These are phyloP conservation scores for Pelusios castaneus DNA, from an alignment of 2,113 vertebrate species.

Conservation along the genomic window DNA sequence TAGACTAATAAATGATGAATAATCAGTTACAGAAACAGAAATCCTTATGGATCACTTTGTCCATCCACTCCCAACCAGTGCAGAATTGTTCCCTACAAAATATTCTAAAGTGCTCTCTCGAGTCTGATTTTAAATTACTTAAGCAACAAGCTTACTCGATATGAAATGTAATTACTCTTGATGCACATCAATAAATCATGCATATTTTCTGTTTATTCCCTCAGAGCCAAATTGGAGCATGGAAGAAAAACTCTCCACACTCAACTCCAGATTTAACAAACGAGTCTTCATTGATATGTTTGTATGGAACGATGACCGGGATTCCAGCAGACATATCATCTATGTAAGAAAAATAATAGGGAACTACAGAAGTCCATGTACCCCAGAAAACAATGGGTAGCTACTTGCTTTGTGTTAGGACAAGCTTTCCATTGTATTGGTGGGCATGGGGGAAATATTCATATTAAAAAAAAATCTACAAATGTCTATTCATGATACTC, in stretches of 20 bases:
- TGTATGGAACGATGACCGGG: constrained; percentile 92
- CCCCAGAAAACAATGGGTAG: neutral
- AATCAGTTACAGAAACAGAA: neutral
- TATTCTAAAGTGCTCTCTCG: neutral
- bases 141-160: neutral
- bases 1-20: neutral
- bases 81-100: neutral
- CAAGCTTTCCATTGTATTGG: neutral
- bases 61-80: neutral
- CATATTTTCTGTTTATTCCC: constrained; percentile 13
- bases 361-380: neutral
- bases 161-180: neutral
- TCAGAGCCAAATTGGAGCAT: constrained; percentile 87
- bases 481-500: neutral
- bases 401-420: neutral
- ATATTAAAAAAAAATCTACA: neutral
- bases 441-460: neutral
- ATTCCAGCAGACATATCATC: constrained; percentile 92
- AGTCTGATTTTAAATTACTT: neutral
- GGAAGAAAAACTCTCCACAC: constrained; percentile 86
- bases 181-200: neutral
- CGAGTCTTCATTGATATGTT: constrained; percentile 92
- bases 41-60: neutral
- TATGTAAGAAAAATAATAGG: constrained; percentile 79
- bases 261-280: constrained; percentile 89